phyloP scores from a whole-genome alignment of 2,888 invertebrate genomes.

The Neocrepidodera transversa region DNA sequence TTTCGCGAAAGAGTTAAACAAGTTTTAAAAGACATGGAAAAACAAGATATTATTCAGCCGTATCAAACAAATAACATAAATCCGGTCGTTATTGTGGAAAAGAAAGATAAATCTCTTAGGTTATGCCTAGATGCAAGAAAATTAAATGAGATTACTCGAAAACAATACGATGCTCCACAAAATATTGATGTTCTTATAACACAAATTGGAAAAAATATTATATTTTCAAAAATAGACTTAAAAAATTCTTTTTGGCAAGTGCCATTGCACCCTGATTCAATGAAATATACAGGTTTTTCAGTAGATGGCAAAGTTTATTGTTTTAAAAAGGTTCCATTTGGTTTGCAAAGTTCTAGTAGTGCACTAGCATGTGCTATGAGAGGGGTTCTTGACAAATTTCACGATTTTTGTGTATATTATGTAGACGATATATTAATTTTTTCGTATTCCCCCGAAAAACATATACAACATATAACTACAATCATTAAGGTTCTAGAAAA shows the following conservation, averaged over 20 bases:
- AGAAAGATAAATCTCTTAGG: neutral
- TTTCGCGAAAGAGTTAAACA: no score
- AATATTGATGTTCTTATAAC: no score
- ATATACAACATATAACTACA: no score
- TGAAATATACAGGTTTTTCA: slow-evolving; percentile 14
- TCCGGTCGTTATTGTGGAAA: neutral
- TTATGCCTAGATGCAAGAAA: slow-evolving; percentile 13
- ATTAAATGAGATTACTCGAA: slow-evolving; percentile 5
- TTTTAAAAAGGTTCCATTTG: slow-evolving; percentile 10
- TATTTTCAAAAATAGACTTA: slow-evolving; percentile 18
- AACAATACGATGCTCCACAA: slow-evolving; percentile 7
- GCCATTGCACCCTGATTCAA: neutral
- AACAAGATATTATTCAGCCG: no score
- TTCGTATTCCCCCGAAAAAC: no score
- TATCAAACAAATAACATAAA: slow-evolving; percentile 1
- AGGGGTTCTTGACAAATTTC: no score
- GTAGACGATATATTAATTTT: slow-evolving; percentile 8
- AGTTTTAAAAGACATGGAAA: no score
- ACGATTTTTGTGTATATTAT: neutral
- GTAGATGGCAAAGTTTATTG: slow-evolving; percentile 1
- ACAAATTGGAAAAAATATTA: slow-evolving; percentile 8
- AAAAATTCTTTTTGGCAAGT: slow-evolving; percentile 18
- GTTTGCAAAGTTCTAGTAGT: neutral
- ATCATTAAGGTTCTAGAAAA: no score
- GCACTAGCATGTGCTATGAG: neutral